phyloP scores from a whole-genome alignment of 2,797 vertebrate species.

The Neosilurus mollespiculum region DNA sequence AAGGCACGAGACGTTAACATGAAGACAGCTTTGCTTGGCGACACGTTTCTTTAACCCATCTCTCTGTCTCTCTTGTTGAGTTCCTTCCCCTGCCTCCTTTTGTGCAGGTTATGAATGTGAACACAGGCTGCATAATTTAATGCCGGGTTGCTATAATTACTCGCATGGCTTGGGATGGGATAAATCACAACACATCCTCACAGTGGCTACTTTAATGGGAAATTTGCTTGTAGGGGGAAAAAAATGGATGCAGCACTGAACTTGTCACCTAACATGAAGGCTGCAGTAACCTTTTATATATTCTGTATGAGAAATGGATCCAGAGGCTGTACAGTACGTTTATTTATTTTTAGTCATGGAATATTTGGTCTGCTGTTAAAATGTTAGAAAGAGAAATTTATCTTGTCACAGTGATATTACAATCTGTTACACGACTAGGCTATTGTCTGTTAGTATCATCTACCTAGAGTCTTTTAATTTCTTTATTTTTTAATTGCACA shows the following conservation, averaged over 20 bases:
- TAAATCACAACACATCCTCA: conserved; percentile 68
- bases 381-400: conserved; percentile 25
- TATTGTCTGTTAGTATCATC: too few species aligned
- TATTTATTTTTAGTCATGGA: background rate
- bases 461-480: background rate
- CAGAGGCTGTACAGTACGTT: conserved; percentile 8
- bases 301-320: conserved; percentile 32
- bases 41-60: conserved; percentile 21
- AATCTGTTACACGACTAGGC: too few species aligned
- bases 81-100: conserved; percentile 60
- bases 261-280: conserved; percentile 24
- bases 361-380: conserved; percentile 5
- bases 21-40: conserved; percentile 5
- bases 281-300: conserved; percentile 29
- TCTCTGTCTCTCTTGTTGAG: conserved; percentile 12
- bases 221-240: conserved; percentile 51
- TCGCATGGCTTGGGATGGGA: conserved; percentile 63
- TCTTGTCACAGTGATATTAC: conserved; percentile 19
- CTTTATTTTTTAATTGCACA: conserved; percentile 5
- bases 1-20: background rate
- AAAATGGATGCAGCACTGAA: conserved; percentile 44
- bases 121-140: conserved; percentile 77
- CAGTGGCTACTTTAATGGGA: conserved; percentile 70
- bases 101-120: conserved; percentile 75
- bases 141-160: conserved; percentile 74